Base-by-base conservation (phyloP, 2,797 vertebrate genomes). In the Falco biarmicus region DNA sequence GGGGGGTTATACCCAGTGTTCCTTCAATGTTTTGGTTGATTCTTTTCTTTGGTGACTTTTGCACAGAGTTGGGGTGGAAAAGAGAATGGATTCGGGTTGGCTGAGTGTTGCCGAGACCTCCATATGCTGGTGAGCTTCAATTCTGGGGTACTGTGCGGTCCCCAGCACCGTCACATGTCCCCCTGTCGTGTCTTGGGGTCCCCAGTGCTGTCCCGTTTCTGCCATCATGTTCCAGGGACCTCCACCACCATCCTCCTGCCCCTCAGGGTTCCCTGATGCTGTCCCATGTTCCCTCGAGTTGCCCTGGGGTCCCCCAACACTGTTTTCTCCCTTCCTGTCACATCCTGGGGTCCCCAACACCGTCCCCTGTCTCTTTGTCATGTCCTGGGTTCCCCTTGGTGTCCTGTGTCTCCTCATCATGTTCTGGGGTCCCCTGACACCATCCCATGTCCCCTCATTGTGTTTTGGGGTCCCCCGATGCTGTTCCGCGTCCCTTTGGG, bases 71-170 rank as follows among this genome's bases (percentile, higher is more conserved):
- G 87, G 87, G 87, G 87, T 2, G 87, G 87, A 8, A 89, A 89
- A 24, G 87, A 89, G 39, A 89, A 89, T 3, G 87, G 87, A 4
- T 89, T 89, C 3, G 87, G 87, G 5, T 16, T 89, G 79, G 87
- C 87, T 1, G 87, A 89, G 63, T 89, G 87, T 48, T 89, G 87
- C 18, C 31, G 87, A 34, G 87, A 89, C 10, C 63, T 89, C 25
- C 87, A 89, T 79, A 89, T 89, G 87, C 16, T 89, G 87, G 87
- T 89, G 79, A 89, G 87, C 25, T 8, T 19, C 2, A 5, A 22
- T 57, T 8, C 21, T 11, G 48, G 50, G 34, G 32, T n/a, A 19
- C 25, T 0, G 2, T 13, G 4, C 25, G 4, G 26, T 11, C 34
- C 37, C 60, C 60, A 13, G 3, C 15, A 9, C 34, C 37, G 22